Conservation (phyloP, 2,113 vertebrate genomes). For the Lathamus discolor region DNA sequence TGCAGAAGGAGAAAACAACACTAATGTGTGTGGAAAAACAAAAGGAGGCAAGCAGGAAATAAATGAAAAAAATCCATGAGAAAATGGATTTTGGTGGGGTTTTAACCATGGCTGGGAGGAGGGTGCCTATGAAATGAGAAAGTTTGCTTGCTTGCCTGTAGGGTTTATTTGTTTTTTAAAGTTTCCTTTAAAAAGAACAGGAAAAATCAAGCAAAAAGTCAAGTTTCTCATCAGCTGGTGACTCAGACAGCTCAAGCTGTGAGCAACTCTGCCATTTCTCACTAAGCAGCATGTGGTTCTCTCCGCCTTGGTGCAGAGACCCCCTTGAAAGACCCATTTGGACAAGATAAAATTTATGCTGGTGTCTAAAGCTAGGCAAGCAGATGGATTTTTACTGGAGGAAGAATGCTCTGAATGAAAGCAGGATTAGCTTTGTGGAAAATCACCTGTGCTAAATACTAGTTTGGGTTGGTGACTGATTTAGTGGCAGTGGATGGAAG, state of each 20-base stretch:
- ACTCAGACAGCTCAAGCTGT: slow-evolving; percentile 36
- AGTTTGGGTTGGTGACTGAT: slow-evolving; percentile 32
- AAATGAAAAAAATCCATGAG: slow-evolving; percentile 44
- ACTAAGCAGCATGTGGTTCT: slow-evolving; percentile 23
- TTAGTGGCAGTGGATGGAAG: slow-evolving; percentile 23
- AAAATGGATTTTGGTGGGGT: slow-evolving; percentile 45
- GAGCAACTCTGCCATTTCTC: slow-evolving; percentile 32
- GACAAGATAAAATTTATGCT: background rate
- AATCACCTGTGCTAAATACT: slow-evolving; percentile 59
- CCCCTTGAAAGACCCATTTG: slow-evolving; percentile 5
- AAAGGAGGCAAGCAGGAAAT: slow-evolving; percentile 36
- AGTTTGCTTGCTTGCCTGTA: slow-evolving; percentile 13
- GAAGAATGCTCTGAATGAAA: slow-evolving; percentile 29
- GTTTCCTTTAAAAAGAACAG: slow-evolving; percentile 26
- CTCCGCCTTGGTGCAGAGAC: background rate
- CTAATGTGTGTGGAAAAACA: slow-evolving; percentile 2
- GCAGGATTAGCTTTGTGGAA: slow-evolving; percentile 57
- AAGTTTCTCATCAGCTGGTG: slow-evolving; percentile 47
- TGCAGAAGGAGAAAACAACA: slow-evolving; percentile 11
- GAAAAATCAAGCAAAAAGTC: slow-evolving; percentile 20
- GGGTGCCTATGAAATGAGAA: slow-evolving; percentile 25
- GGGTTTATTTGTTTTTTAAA: slow-evolving; percentile 45
- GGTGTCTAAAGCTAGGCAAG: background rate
- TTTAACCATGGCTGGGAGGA: slow-evolving; percentile 8
- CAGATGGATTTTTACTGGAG: slow-evolving; percentile 49